These are phyloP conservation scores for Acrocephalus arundinaceus DNA, from an alignment of 2,113 vertebrate genomes.

Conservation along the genomic window DNA sequence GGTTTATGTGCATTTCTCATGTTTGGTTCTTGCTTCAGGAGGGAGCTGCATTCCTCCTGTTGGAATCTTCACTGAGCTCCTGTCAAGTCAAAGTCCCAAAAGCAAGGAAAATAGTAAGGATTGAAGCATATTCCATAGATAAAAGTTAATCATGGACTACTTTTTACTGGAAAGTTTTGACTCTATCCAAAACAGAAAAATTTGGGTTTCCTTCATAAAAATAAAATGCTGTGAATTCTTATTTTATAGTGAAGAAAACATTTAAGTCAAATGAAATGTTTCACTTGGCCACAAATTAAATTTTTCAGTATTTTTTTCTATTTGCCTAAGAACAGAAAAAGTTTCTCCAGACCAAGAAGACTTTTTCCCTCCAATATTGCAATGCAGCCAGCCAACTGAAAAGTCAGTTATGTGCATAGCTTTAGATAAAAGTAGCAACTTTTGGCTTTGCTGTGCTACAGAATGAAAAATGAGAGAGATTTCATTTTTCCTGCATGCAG, in stretches of 20 bases:
- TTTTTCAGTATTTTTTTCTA: background rate
- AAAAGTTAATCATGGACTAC: background rate
- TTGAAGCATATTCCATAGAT: background rate
- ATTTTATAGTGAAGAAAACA: conserved; percentile 10
- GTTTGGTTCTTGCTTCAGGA: background rate
- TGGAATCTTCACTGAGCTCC: background rate
- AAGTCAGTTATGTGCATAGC: conserved; percentile 1
- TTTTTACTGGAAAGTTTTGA: background rate
- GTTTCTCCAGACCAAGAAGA: background rate
- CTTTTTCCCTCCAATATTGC: conserved; percentile 7
- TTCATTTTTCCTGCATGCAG: background rate
- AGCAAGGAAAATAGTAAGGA: background rate
- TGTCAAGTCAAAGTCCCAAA: background rate
- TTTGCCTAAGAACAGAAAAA: background rate
- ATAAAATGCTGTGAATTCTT: background rate
- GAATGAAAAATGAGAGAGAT: conserved; percentile 8
- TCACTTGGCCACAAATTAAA: conserved; percentile 15
- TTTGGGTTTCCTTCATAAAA: background rate
- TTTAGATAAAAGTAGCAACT: conserved; percentile 52
- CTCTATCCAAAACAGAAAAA: background rate
- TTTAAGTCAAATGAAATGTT: conserved; percentile 18
- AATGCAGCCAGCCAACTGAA: background rate
- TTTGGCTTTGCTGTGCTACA: background rate
- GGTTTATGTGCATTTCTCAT: background rate
- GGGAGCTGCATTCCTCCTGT: background rate